Evolutionary conservation across 2,113 vertebrate species (phyloP).

Genomic region (Cyprinodon variegatus): DNA sequence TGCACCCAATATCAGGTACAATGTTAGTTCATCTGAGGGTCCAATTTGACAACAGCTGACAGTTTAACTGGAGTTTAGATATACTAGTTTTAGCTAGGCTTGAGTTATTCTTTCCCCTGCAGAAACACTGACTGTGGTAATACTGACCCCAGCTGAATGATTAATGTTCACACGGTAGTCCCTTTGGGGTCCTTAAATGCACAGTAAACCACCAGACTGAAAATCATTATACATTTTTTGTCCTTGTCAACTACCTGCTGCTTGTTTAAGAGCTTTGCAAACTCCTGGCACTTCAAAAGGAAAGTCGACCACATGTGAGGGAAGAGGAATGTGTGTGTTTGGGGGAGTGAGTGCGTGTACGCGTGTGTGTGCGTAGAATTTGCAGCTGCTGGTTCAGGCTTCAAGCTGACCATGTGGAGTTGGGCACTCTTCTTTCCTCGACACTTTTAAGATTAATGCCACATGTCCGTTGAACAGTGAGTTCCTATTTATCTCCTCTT

Average conservation of each 20-base stretch:
- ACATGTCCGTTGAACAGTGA: conserved; percentile 26
- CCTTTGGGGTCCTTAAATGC: conserved; percentile 1
- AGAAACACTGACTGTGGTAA: background rate
- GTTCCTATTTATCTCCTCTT: conserved; percentile 10
- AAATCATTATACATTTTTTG: background rate
- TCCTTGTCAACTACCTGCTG: conserved; percentile 34
- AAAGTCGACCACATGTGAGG: conserved; percentile 61
- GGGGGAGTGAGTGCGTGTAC: conserved; percentile 22
- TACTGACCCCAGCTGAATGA: background rate
- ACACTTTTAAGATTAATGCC: conserved; percentile 46
- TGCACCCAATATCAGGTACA: background rate
- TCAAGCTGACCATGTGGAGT: conserved; percentile 62
- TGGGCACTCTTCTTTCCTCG: conserved; percentile 55
- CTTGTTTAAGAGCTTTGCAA: conserved; percentile 39
- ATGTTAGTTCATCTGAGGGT: background rate
- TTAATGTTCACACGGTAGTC: conserved; percentile 29
- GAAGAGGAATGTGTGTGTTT: conserved; percentile 57
- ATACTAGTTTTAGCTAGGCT: background rate
- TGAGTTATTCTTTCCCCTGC: background rate
- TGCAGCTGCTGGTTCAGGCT: conserved; percentile 66
- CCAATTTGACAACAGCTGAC: background rate
- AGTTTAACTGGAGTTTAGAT: background rate
- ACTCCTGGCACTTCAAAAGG: conserved; percentile 45
- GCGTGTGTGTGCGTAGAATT: conserved; percentile 6
- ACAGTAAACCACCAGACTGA: conserved; percentile 19